Evolutionary conservation across 2,888 invertebrate species (phyloP), one percentile per base, ranked within the genome.

Genomic region (Autographa gamma): DNA sequence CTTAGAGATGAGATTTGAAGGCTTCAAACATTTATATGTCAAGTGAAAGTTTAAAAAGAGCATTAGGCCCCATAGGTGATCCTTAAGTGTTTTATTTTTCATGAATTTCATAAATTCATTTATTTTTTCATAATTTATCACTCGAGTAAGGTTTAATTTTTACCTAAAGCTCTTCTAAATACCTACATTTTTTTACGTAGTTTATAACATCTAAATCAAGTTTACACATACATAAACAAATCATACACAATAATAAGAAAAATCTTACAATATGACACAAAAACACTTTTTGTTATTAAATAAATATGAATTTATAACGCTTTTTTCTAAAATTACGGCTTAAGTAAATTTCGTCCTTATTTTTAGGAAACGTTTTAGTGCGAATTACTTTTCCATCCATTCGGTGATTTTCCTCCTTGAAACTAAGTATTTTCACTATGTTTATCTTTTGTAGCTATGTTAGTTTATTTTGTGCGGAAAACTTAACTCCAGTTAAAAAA

Each of bases 1-100:
- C 81, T 78, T 69, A 73, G 73, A 74, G 66, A 82, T 71, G 73
- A 68, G 73, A 74, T 81, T 74, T 70, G 62, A 74, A 71, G 68
- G 72, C 62, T 68, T 68, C 68, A 76, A 73, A 76, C 71, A 74
- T 69, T 72, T 60, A 74, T 67, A 68, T 58, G 66, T 67, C 80
- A 73, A 74, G 25, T 52, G 32, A 60, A 59, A 60, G 60, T 60
- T 69, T 59, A 54, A 48, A 7, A 54, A 16, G n/a, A 16, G 48
- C 48, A 48, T n/a, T 16, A 11, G 43, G 16, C 16, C 43, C 14
- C 43, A 14, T 6, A 43, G 54, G 61, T 61, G 60, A n/a, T n/a
- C n/a, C n/a, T n/a, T n/a, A n/a, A n/a, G n/a, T n/a, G n/a, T n/a
- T n/a, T n/a, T n/a, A n/a, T n/a, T n/a, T n/a, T n/a, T n/a, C n/a